phyloP scores from a whole-genome alignment of 2,888 invertebrate species.

The Rosalia funebris region DNA sequence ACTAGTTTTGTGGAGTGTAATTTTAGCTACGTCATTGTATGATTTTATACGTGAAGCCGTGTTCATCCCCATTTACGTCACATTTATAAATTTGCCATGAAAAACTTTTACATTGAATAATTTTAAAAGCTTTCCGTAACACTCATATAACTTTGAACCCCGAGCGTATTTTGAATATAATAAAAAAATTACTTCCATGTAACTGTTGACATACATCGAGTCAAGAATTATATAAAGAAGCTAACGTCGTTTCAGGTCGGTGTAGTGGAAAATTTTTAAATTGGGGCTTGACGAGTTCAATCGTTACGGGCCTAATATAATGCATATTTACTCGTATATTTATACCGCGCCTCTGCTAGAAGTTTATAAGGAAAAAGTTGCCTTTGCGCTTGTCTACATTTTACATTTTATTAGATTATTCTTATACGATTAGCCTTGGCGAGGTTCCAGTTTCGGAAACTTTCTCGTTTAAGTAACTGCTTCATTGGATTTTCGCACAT shows the following conservation, averaged over 20 bases:
- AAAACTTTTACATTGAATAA: too few relatives aligned
- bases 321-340: slow-evolving; percentile 1
- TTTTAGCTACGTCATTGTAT: too few relatives aligned
- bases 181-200: background rate
- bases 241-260: slow-evolving; percentile 3
- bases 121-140: too few relatives aligned
- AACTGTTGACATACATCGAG: background rate
- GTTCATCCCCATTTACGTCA: too few relatives aligned
- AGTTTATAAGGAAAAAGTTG: background rate
- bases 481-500: background rate
- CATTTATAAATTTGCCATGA: too few relatives aligned
- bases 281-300: background rate
- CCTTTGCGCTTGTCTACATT: background rate
- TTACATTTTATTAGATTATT: background rate
- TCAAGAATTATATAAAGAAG: slow-evolving; percentile 10
- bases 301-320: slow-evolving; percentile 5
- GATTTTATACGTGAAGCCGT: too few relatives aligned
- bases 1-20: too few relatives aligned
- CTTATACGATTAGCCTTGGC: slow-evolving; percentile 4
- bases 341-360: background rate
- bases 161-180: too few relatives aligned
- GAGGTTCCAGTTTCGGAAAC: background rate
- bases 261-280: slow-evolving; percentile 9
- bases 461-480: background rate
- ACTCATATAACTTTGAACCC: too few relatives aligned